A percentile compares a stretch with the other conserved stretches of the same genome.
These are phyloP conservation scores for Cheirogaleus medius DNA, from an alignment of 2,113 vertebrate genomes.

Conservation along the genomic window DNA sequence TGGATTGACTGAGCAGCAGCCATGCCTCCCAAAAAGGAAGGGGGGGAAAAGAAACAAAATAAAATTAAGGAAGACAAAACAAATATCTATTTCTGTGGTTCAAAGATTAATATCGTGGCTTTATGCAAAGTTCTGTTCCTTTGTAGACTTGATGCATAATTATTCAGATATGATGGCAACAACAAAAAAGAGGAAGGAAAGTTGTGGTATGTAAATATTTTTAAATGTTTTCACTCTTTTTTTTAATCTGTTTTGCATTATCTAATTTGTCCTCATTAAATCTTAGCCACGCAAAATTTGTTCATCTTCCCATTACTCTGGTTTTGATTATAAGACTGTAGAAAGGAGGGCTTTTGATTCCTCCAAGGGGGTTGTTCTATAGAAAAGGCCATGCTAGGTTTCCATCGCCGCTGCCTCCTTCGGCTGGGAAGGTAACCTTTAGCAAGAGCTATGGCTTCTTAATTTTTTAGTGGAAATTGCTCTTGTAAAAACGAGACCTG, in stretches of 20 bases:
- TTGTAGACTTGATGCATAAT: background rate
- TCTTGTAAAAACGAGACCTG: conserved; percentile 56
- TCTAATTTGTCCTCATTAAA: background rate
- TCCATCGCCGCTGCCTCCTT: background rate
- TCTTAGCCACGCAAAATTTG: background rate
- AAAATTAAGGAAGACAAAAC: background rate
- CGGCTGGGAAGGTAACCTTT: conserved; percentile 58
- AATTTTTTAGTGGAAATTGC: conserved; percentile 60
- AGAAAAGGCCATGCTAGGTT: conserved; percentile 31
- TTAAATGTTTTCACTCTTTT: background rate
- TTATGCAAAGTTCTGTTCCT: background rate
- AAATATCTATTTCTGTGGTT: background rate
- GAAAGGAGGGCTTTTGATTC: background rate
- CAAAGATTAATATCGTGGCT: background rate
- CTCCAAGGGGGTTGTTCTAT: background rate
- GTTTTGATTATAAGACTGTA: background rate
- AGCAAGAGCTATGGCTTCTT: conserved; percentile 58
- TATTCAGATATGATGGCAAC: background rate
- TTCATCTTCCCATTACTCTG: conserved; percentile 2
- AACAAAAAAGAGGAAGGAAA: background rate
- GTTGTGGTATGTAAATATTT: background rate
- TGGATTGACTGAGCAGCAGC: too few species aligned
- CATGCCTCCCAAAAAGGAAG: background rate
- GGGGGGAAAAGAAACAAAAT: background rate
- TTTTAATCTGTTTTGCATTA: background rate